Evolutionary conservation across 2,797 vertebrate species (phyloP), one percentile per base, ranked within the genome.

Genomic region (Falco biarmicus): DNA sequence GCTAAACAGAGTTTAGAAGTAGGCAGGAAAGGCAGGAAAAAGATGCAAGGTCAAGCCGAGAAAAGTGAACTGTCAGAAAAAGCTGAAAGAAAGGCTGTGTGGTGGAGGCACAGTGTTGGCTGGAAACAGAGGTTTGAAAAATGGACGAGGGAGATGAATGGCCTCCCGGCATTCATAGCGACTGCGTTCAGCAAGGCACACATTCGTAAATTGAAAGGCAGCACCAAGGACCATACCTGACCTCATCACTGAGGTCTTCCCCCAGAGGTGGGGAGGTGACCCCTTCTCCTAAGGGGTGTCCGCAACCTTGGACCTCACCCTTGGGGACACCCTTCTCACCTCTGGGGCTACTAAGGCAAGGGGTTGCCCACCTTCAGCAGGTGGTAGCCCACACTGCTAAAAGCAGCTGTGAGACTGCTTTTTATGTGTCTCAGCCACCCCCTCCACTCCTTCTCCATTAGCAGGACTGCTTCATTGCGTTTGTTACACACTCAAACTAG

Each of bases 21-120:
- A 86, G 16, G 15, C 15, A 43, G 11, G 43, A 59, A 63, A 86
- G 26, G 45, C 59, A 83, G 26, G 11, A 22, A 51, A 48, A 60
- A 37, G 7, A 0, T 4, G 1, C 28, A 57, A 59, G 6, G 39
- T 43, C 53, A 59, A 20, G 26, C 7, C 0, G 1, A 59, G 43
- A 71, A 71, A 69, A 54, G 24, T 12, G 25, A 90, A 39, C 15
- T 4, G 2, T 34, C 32, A 88, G 60, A 70, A 37, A 79, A 82
- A 83, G 9, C 39, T 43, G 25, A 93, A 73, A 17, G 25, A 93
- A 73, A 17, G 18, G 45, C 11, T 77, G 13, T 29, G 16, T 1
- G 10, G 13, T 26, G 17, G 10, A 4, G 39, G 7, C 34, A 87
- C 11, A 60, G 13, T 13, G 16, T 9, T 79, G 54, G 31, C 37